A percentile compares a stretch with the other conserved stretches of the same genome.
These are phyloP conservation scores for Anolis apletophallus DNA, from an alignment of 2,797 vertebrate genomes.

Conservation along the genomic window DNA sequence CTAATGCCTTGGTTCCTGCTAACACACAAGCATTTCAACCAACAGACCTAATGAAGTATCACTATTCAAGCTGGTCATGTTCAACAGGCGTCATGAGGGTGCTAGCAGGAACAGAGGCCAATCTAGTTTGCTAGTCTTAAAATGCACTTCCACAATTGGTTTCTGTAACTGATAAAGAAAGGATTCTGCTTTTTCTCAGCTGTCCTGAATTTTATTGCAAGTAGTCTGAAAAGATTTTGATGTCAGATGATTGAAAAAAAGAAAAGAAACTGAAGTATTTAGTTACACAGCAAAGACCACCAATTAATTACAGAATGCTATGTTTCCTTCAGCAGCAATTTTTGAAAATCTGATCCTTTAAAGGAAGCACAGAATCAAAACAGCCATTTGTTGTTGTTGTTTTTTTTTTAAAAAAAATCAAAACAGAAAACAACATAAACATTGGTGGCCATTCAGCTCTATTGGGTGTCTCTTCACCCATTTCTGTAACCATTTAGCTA, in stretches of 20 bases:
- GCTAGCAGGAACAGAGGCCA: slow-evolving; percentile 46
- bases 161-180: slow-evolving; percentile 49
- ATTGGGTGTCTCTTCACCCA: slow-evolving; percentile 57
- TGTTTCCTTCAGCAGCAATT: slow-evolving; percentile 73
- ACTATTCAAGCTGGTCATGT: slow-evolving; percentile 27
- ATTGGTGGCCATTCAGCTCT: slow-evolving; percentile 53
- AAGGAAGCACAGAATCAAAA: slow-evolving; percentile 80
- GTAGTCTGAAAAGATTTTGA: slow-evolving; percentile 67
- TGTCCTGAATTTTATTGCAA: slow-evolving; percentile 71
- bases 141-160: slow-evolving; percentile 42
- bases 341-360: slow-evolving; percentile 73
- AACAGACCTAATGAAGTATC: background rate
- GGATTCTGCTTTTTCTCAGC: slow-evolving; percentile 32
- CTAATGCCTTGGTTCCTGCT: slow-evolving; percentile 38
- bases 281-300: slow-evolving; percentile 75
- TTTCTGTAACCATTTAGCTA: slow-evolving; percentile 62
- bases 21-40: slow-evolving; percentile 12
- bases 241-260: slow-evolving; percentile 73
- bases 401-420: background rate
- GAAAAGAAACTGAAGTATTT: slow-evolving; percentile 74
- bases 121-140: slow-evolving; percentile 38
- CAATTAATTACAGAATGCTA: slow-evolving; percentile 62
- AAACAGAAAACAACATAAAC: slow-evolving; percentile 23
- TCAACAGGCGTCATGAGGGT: background rate
- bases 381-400: slow-evolving; percentile 64